Percentiles rank a stretch among this genome's conserved stretches.
These are phyloP conservation scores for Picathartes gymnocephalus DNA, from an alignment of 2,113 vertebrate genomes.

Conservation along the genomic window DNA sequence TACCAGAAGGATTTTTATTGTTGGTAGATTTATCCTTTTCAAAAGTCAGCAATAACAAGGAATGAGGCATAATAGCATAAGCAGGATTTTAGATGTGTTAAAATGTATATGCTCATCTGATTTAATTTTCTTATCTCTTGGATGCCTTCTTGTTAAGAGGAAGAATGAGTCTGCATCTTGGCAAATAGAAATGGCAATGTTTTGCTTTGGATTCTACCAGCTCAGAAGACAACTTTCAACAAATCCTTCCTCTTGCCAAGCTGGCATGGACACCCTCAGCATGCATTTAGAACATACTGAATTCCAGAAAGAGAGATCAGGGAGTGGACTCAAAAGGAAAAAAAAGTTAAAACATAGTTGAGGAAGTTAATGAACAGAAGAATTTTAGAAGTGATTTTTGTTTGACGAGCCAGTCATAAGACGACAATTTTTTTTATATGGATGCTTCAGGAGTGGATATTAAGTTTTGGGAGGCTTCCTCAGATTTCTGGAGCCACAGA, in stretches of 20 bases:
- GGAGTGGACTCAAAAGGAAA: not conserved
- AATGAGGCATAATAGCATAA: not conserved
- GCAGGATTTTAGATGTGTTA: not conserved
- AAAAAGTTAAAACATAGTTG: not conserved
- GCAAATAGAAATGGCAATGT: not conserved
- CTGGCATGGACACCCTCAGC: not conserved
- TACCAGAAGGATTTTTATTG: not conserved
- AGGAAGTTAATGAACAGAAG: not conserved
- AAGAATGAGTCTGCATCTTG: not conserved
- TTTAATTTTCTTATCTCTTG: not conserved
- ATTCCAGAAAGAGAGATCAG: not conserved
- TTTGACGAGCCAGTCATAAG: not conserved
- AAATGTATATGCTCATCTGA: not conserved
- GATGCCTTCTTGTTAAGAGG: not conserved
- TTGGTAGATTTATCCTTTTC: not conserved
- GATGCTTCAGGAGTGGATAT: not conserved
- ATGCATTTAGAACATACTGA: not conserved
- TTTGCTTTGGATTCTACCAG: not conserved
- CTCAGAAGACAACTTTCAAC: not conserved
- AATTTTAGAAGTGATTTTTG: not conserved
- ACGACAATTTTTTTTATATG: not conserved
- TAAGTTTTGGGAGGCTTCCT: not conserved
- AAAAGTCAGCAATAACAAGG: not conserved
- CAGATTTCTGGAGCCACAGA: not conserved
- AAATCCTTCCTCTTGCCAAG: not conserved